These are phyloP conservation scores for Tragopan temminckii DNA, from an alignment of 2,797 vertebrate genomes.

Conservation along the genomic window DNA sequence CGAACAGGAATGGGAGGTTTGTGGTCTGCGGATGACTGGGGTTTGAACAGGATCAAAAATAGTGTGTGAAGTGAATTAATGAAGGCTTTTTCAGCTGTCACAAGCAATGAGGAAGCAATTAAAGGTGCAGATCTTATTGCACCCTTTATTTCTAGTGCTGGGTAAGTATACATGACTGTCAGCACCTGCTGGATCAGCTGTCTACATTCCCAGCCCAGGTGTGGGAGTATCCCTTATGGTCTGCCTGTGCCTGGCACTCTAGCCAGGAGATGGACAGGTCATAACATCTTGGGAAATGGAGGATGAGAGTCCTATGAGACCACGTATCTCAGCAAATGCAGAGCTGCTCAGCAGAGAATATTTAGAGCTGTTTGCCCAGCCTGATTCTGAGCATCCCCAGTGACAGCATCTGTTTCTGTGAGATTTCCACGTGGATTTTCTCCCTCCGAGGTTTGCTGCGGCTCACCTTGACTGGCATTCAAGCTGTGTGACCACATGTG, in stretches of 20 bases:
- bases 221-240: not conserved
- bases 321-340: not conserved
- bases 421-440: conserved; percentile 49
- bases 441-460: conserved; percentile 19
- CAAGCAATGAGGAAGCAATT: conserved; percentile 18
- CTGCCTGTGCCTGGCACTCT: not conserved
- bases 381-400: conserved; percentile 41
- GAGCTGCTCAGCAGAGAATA: not conserved
- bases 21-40: not conserved
- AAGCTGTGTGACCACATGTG: conserved; percentile 24
- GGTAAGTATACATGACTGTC: not conserved
- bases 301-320: not conserved
- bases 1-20: not conserved
- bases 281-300: not conserved
- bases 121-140: conserved; percentile 24
- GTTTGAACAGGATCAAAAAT: conserved; percentile 38
- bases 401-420: not conserved
- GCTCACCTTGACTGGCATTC: conserved; percentile 22
- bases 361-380: conserved; percentile 31
- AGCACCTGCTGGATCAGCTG: not conserved
- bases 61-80: conserved; percentile 38
- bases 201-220: not conserved
- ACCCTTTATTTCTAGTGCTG: conserved; percentile 21
- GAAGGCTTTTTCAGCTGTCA: conserved; percentile 51
- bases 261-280: not conserved